Conservation (phyloP, 2,113 vertebrate species). For the Plecturocebus donacophilus region DNA sequence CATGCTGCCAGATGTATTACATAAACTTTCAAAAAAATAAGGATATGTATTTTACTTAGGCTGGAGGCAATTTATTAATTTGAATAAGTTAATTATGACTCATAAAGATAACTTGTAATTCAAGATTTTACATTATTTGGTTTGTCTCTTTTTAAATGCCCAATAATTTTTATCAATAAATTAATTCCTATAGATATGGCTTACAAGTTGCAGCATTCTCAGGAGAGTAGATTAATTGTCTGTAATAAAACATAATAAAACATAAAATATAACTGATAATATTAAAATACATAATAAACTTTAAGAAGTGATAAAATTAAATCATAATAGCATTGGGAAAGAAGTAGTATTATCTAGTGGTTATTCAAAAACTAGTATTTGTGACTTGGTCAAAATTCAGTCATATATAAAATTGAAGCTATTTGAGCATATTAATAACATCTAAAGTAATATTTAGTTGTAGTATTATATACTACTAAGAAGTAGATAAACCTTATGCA, state of each 20-base stretch:
- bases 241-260: not conserved
- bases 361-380: not conserved
- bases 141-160: not conserved
- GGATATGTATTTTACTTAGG: not conserved
- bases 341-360: not conserved
- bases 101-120: not conserved
- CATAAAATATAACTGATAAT: not conserved
- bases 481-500: not conserved
- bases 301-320: not conserved
- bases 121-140: not conserved
- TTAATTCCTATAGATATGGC: not conserved
- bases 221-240: not conserved
- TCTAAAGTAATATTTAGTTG: not conserved
- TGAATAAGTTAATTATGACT: not conserved
- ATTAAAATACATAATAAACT: constrained; percentile 1
- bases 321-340: not conserved
- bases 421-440: not conserved
- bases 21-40: not conserved
- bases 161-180: not conserved
- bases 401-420: not conserved
- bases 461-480: not conserved
- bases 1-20: not conserved
- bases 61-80: not conserved
- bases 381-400: not conserved
- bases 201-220: not conserved